A percentile compares a stretch with the other conserved stretches of the same genome.
phyloP scores from a whole-genome alignment of 2,797 vertebrate species.

The Pempheris klunzingeri region DNA sequence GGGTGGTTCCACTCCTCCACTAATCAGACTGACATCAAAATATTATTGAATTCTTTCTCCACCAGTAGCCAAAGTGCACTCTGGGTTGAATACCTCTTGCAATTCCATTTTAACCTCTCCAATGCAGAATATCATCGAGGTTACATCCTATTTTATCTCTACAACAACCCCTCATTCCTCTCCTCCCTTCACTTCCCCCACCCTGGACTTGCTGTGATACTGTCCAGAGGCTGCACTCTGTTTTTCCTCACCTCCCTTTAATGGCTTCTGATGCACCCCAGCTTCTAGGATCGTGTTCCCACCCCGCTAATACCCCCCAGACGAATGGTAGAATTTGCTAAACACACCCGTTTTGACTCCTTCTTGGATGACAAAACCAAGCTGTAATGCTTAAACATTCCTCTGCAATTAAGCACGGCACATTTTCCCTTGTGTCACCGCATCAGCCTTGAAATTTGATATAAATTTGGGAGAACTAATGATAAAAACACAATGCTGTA shows the following conservation, averaged over 20 bases:
- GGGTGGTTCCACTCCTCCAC: slow-evolving; percentile 43
- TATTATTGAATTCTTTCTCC: slow-evolving; percentile 39
- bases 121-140: neutral
- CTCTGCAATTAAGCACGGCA: slow-evolving; percentile 6
- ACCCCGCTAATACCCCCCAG: slow-evolving; percentile 46
- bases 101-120: neutral
- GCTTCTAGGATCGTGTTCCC: slow-evolving; percentile 58
- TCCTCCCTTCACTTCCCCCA: slow-evolving; percentile 15
- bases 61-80: slow-evolving; percentile 31
- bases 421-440: slow-evolving; percentile 3
- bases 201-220: slow-evolving; percentile 34
- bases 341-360: slow-evolving; percentile 52
- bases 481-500: neutral
- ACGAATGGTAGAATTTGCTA: slow-evolving; percentile 36
- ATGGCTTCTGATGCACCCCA: slow-evolving; percentile 68
- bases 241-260: slow-evolving; percentile 71
- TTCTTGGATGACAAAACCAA: slow-evolving; percentile 8
- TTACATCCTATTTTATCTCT: neutral
- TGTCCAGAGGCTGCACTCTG: slow-evolving; percentile 70
- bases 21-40: slow-evolving; percentile 31
- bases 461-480: neutral
- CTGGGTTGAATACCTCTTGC: neutral
- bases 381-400: slow-evolving; percentile 16
- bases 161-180: neutral
- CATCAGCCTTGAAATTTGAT: neutral